Evolutionary conservation across 2,797 vertebrate species (phyloP).

Genomic region (Champsocephalus esox): DNA sequence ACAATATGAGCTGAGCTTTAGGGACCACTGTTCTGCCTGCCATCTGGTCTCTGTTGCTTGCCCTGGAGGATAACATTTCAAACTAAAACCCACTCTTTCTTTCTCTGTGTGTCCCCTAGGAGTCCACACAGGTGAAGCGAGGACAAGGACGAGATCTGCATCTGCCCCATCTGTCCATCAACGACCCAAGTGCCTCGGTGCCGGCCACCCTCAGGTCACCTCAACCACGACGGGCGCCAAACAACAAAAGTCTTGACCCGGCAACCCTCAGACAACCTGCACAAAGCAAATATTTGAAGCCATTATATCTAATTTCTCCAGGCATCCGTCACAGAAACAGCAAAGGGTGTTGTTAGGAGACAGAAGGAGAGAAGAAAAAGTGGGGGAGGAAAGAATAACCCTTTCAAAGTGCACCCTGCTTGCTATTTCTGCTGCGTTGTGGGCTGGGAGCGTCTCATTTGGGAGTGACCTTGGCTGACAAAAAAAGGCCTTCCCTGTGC

Average conservation of each 20-base stretch:
- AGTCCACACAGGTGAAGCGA: constrained; percentile 63
- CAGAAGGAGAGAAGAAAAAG: constrained; percentile 62
- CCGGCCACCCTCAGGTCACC: constrained; percentile 73
- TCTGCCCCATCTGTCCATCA: constrained; percentile 68
- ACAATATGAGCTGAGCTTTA: constrained; percentile 48
- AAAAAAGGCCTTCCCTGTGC: constrained; percentile 79
- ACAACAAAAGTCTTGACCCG: constrained; percentile 73
- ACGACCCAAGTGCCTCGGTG: constrained; percentile 64
- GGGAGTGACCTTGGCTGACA: constrained; percentile 74
- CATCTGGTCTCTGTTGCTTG: constrained; percentile 67
- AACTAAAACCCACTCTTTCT: constrained; percentile 51
- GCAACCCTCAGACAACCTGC: constrained; percentile 53
- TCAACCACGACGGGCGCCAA: constrained; percentile 60
- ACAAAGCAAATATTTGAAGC: constrained; percentile 82
- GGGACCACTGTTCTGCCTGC: constrained; percentile 52
- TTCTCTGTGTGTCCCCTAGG: constrained; percentile 57
- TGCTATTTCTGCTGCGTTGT: constrained; percentile 84
- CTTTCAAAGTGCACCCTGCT: constrained; percentile 75
- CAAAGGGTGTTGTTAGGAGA: constrained; percentile 64
- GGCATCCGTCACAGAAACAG: constrained; percentile 62
- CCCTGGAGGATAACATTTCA: constrained; percentile 39
- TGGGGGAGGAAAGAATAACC: constrained; percentile 70
- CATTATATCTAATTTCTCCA: constrained; percentile 76
- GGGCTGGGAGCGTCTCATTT: constrained; percentile 86
- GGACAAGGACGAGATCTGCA: constrained; percentile 67